These are phyloP conservation scores for Leucania comma DNA, from an alignment of 2,888 invertebrate species.

Conservation along the genomic window DNA sequence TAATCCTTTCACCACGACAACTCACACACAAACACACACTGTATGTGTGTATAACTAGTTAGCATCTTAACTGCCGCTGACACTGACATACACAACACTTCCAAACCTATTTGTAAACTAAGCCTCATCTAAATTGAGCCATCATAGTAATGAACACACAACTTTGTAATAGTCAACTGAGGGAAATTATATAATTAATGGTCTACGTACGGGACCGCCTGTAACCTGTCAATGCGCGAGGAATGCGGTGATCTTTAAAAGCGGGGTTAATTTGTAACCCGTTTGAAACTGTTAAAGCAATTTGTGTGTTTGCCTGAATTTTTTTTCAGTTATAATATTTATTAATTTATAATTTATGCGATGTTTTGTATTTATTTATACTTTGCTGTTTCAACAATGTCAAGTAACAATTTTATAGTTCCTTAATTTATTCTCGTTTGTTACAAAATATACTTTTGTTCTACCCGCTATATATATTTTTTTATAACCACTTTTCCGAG, in stretches of 20 bases:
- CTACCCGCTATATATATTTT: no score
- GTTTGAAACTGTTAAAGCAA: constrained; percentile 4
- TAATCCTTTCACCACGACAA: background rate
- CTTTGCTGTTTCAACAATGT: no score
- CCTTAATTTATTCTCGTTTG: no score
- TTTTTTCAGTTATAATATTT: background rate
- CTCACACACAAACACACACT: background rate
- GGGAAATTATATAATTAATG: constrained; percentile 51
- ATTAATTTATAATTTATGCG: background rate
- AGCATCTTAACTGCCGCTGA: constrained; percentile 7
- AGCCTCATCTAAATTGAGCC: constrained; percentile 33
- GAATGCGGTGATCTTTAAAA: constrained; percentile 17
- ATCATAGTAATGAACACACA: constrained; percentile 39
- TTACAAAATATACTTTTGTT: no score
- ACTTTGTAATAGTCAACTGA: constrained; percentile 42
- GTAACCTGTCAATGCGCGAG: constrained; percentile 29
- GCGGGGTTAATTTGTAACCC: no score
- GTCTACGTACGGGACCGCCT: constrained; percentile 2
- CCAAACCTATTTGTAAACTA: constrained; percentile 38
- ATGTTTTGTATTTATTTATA: no score
- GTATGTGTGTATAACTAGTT: background rate
- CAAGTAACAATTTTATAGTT: no score
- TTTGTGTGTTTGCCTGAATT: background rate
- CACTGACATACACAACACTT: constrained; percentile 45
- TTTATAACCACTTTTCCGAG: no score